Conservation (phyloP, 2,797 vertebrate species). For the Phaenicophaeus curvirostris region DNA sequence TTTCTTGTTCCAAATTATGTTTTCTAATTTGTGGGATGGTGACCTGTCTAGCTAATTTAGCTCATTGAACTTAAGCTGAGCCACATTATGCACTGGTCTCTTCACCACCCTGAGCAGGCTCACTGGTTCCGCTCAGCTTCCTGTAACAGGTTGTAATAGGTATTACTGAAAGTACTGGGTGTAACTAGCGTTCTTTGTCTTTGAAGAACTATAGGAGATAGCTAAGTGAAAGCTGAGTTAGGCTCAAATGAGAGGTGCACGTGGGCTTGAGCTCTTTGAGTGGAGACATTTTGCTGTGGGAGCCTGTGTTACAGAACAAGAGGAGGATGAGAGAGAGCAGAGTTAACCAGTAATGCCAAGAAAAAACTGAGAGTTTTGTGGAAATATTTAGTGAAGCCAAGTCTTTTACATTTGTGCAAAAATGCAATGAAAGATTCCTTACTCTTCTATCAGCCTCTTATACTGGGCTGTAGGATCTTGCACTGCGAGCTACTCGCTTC, state of each 20-base stretch:
- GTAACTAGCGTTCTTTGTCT: not conserved
- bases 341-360: not conserved
- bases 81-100: not conserved
- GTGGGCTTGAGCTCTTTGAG: not conserved
- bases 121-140: not conserved
- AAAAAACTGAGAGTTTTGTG: not conserved
- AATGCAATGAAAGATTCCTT: not conserved
- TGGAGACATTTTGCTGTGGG: not conserved
- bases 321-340: not conserved
- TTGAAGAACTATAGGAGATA: not conserved
- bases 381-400: not conserved
- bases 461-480: not conserved
- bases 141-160: not conserved
- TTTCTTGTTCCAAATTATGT: not conserved
- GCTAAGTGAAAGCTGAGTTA: not conserved
- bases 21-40: not conserved
- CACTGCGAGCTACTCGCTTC: not conserved
- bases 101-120: not conserved
- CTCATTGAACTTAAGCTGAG: not conserved
- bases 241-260: not conserved
- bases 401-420: not conserved
- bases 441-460: not conserved
- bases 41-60: not conserved
- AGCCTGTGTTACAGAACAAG: accelerated
- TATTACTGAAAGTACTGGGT: not conserved